Evolutionary conservation across 2,888 invertebrate genomes (phyloP).

Genomic region (Odontocerum albicorne): DNA sequence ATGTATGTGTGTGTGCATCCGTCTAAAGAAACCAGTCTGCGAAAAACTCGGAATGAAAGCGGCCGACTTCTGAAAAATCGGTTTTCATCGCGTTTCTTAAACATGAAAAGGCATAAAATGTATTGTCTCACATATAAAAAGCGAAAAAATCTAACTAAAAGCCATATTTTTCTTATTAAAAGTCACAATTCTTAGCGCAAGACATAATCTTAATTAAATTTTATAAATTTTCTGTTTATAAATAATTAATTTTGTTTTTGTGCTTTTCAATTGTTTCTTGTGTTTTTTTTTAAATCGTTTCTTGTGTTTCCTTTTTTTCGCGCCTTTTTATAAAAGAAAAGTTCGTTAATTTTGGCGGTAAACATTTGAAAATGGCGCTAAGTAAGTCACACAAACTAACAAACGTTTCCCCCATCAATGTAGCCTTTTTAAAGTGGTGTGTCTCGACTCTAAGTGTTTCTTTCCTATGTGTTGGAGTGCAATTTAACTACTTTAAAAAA

Average conservation of each 20-base stretch:
- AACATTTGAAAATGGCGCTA: slow-evolving; percentile 17
- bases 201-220: no score
- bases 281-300: background rate
- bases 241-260: no score
- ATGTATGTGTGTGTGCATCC: slow-evolving; percentile 5
- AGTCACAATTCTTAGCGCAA: no score
- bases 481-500: background rate
- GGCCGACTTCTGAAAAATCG: slow-evolving; percentile 26
- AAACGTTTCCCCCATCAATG: slow-evolving; percentile 23
- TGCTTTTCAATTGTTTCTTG: background rate
- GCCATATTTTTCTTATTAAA: no score
- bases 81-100: slow-evolving; percentile 23
- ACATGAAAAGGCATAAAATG: slow-evolving; percentile 5
- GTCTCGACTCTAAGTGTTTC: slow-evolving; percentile 8
- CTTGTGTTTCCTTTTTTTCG: slow-evolving; percentile 1
- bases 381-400: slow-evolving; percentile 14
- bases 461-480: background rate
- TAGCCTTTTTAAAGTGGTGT: slow-evolving; percentile 12
- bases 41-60: slow-evolving; percentile 21
- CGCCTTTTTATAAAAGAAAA: background rate
- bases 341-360: slow-evolving; percentile 18
- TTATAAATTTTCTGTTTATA: no score
- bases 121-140: background rate
- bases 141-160: no score
- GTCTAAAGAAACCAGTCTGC: slow-evolving; percentile 32